Percentiles rank a stretch among this genome's conserved stretches.
These are phyloP conservation scores for Hydriomena furcata DNA, from an alignment of 2,888 invertebrate genomes.

Conservation along the genomic window DNA sequence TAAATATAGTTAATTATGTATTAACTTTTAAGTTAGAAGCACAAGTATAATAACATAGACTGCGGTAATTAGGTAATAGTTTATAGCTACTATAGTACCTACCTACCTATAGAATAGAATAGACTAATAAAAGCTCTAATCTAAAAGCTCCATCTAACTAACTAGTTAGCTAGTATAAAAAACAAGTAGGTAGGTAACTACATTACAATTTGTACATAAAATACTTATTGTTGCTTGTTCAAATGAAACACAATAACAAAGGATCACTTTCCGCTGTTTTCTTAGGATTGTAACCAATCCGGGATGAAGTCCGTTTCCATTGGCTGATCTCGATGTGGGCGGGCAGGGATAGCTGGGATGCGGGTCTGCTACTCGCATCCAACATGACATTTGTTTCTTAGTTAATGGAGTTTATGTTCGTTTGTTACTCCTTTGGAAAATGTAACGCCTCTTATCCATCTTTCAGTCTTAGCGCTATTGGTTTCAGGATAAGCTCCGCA, in stretches of 20 bases:
- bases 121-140: neutral
- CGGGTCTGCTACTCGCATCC: conserved; percentile 44
- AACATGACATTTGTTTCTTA: conserved; percentile 56
- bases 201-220: conserved; percentile 14
- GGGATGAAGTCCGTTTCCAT: conserved; percentile 48
- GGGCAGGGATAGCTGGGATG: conserved; percentile 62
- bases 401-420: conserved; percentile 56
- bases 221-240: conserved; percentile 46
- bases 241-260: conserved; percentile 64
- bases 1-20: too few relatives aligned
- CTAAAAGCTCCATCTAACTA: neutral
- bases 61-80: too few relatives aligned
- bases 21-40: too few relatives aligned
- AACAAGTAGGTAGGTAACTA: too few relatives aligned
- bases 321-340: conserved; percentile 62
- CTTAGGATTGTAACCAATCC: conserved; percentile 72
- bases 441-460: conserved; percentile 67
- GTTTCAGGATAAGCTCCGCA: conserved; percentile 59
- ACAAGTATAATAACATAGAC: too few relatives aligned
- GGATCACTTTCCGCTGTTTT: conserved; percentile 65
- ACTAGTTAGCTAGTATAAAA: too few relatives aligned
- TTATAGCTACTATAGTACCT: too few relatives aligned
- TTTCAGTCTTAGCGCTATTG: conserved; percentile 58
- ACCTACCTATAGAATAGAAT: too few relatives aligned
- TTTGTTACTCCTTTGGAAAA: conserved; percentile 45